Percentiles rank a stretch among this genome's conserved stretches.
These are phyloP conservation scores for Diorhabda sublineata DNA, from an alignment of 1,140 invertebrate species.

Conservation along the genomic window DNA sequence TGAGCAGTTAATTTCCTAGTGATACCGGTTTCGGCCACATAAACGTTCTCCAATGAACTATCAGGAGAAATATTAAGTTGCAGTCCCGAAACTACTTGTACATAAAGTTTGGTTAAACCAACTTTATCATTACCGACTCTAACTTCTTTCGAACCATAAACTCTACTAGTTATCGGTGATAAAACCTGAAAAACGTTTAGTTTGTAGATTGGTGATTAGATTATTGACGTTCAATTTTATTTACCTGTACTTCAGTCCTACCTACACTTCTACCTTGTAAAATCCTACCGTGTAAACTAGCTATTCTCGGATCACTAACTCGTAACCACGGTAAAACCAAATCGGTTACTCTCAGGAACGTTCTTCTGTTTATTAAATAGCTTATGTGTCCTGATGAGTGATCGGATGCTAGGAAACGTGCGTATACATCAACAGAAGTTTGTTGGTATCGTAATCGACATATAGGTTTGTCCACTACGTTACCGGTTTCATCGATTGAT, in stretches of 20 bases:
- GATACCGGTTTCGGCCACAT: conserved; percentile 82
- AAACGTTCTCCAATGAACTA: conserved; percentile 78
- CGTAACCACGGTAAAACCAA: conserved; percentile 78
- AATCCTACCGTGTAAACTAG: conserved; percentile 72
- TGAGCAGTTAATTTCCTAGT: conserved; percentile 85
- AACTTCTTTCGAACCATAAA: conserved; percentile 87
- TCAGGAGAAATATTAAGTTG: conserved; percentile 85
- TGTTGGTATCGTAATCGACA: conserved; percentile 87
- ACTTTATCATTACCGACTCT: conserved; percentile 89
- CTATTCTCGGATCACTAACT: conserved; percentile 84
- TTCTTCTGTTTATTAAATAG: conserved; percentile 83
- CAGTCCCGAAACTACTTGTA: conserved; percentile 86
- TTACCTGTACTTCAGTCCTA: conserved; percentile 85
- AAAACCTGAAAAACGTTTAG: conserved; percentile 58
- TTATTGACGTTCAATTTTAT: conserved; percentile 1
- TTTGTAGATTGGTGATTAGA: not conserved
- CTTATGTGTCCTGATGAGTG: conserved; percentile 87
- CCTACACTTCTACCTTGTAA: conserved; percentile 85
- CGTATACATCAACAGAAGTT: conserved; percentile 83
- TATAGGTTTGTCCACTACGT: conserved; percentile 56
- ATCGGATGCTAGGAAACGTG: conserved; percentile 83
- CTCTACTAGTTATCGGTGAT: conserved; percentile 85
- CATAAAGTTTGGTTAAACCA: conserved; percentile 72
- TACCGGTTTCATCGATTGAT: conserved; percentile 51
- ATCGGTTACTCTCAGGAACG: conserved; percentile 85